A percentile compares a stretch with the other conserved stretches of the same genome.
phyloP scores from a whole-genome alignment of 2,113 vertebrate species.

The Caloenas nicobarica region DNA sequence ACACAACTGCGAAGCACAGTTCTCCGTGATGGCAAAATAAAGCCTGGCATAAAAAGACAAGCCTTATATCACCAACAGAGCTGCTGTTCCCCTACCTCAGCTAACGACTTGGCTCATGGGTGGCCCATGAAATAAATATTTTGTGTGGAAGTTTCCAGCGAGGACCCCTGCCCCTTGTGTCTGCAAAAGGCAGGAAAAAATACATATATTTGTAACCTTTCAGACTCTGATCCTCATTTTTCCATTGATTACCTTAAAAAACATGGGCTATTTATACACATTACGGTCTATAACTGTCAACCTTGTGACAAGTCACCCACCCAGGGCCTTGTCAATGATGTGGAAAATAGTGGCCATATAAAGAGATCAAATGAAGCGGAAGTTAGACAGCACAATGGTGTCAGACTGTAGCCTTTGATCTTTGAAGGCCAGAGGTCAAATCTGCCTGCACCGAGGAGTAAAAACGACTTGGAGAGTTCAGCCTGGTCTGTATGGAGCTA shows the following conservation, averaged over 20 bases:
- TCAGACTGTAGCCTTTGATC: neutral
- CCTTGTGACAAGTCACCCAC: slow-evolving; percentile 38
- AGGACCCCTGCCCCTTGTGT: neutral
- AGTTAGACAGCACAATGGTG: neutral
- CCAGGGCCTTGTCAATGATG: slow-evolving; percentile 32
- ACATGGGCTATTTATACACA: slow-evolving; percentile 32
- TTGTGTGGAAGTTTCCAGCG: neutral
- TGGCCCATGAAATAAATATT: neutral
- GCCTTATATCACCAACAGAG: neutral
- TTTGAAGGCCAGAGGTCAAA: slow-evolving; percentile 29
- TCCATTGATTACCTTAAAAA: slow-evolving; percentile 36
- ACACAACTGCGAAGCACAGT: neutral
- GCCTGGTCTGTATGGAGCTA: rapidly evolving
- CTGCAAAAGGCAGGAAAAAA: neutral
- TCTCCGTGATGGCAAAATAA: neutral
- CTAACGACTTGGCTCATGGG: neutral
- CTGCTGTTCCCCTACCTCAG: neutral
- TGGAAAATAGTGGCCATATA: slow-evolving; percentile 55
- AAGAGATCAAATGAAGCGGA: slow-evolving; percentile 56
- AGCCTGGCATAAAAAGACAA: neutral
- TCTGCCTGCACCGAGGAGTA: neutral
- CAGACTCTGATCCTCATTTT: slow-evolving; percentile 11
- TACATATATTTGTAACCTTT: neutral
- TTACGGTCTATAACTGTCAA: slow-evolving; percentile 12
- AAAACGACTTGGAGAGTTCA: neutral